Evolutionary conservation across 2,113 vertebrate species (phyloP).

Genomic region (Petromus typicus): DNA sequence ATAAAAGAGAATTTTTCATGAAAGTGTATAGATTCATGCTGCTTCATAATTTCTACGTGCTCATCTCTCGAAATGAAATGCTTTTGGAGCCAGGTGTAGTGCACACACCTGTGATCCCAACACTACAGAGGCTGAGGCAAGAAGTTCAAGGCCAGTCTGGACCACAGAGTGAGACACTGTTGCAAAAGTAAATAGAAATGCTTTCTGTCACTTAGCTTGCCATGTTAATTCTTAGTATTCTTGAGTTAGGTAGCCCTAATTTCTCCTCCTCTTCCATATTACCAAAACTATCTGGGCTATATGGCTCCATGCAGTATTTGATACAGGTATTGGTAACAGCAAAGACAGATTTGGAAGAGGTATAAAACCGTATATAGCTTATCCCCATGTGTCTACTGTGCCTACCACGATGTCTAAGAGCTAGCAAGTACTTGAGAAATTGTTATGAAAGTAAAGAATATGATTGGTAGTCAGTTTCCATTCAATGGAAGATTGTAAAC

Average conservation of each 20-base stretch:
- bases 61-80: neutral
- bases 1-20: neutral
- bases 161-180: neutral
- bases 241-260: slow-evolving; percentile 27
- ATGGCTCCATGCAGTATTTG: neutral
- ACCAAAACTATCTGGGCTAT: neutral
- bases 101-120: neutral
- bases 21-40: neutral
- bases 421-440: slow-evolving; percentile 41
- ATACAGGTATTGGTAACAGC: neutral
- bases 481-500: slow-evolving; percentile 40
- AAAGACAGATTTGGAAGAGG: slow-evolving; percentile 33
- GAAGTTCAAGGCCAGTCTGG: neutral
- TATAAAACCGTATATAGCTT: neutral
- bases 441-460: slow-evolving; percentile 29
- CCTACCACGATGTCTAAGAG: neutral
- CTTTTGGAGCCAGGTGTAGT: neutral
- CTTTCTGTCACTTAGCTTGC: slow-evolving; percentile 52
- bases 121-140: neutral
- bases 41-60: slow-evolving; percentile 28
- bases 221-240: neutral
- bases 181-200: neutral
- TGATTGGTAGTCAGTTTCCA: slow-evolving; percentile 4
- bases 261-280: slow-evolving; percentile 23
- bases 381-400: neutral